Base-by-base conservation (phyloP, 1,140 invertebrate species). In the Musca vetustissima region DNA sequence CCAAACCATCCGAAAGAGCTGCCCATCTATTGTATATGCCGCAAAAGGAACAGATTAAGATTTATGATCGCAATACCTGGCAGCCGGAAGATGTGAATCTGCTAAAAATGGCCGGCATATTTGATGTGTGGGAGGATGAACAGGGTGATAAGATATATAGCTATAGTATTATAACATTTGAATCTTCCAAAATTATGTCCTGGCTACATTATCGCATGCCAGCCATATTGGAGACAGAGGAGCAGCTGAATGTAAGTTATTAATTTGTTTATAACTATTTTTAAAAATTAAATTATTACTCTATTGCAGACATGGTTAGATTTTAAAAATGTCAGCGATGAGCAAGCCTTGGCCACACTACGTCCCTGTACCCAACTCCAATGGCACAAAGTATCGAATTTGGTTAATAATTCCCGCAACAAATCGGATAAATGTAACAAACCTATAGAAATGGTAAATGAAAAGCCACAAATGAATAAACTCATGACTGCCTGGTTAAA, bases 161-260 rank as follows among this genome's bases (percentile, higher is more conserved):
- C 72, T 94, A 92, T 79, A 87, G 90, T 47, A 83, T 95, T 7
- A 89, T 94, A 48, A 95, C 93, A 32, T 91, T 89, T 83, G 89
- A 90, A 57, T 88, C 92, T 2, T 90, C 90, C 67, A 76, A 86
- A 22, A 86, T 88, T 14, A 81, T 94, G 55, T 85, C 86, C 32
- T 91, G 88, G 88, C 83, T 94, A 55, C 93, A 95, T 85, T 87
- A 93, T 75, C 86, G 93, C 76, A 91, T 91, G 87, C 93, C 93
- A 65, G 89, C 91, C 32, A 88, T 94, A 75, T 82, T 94, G 21
- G 86, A 89, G 28, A 88, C 84, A 55, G 87, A 90, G 28, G 83
- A 91, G 78, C 87, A 91, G 83, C 85, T 92, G 71, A 79, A 88
- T 71, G 90, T 90, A 80, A 81, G 80, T 28, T 19, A 50, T n/a